Evolutionary conservation across 2,797 vertebrate genomes (phyloP), one percentile per base, ranked within the genome.

Genomic region (Tragelaphus oryx): DNA sequence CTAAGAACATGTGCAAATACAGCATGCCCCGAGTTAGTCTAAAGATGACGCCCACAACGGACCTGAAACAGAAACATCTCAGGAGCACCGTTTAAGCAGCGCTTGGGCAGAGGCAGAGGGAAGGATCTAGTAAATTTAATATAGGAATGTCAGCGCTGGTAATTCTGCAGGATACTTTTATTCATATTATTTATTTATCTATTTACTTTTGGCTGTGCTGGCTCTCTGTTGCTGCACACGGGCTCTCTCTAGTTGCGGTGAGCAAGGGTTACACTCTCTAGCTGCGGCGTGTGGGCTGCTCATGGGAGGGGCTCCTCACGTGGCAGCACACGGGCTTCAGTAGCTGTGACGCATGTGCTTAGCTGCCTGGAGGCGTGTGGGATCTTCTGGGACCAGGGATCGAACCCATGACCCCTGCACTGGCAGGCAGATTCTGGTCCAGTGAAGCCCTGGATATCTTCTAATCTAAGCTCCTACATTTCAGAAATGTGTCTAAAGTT

Each of bases 61-160:
- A 37, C 59, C 62, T 52, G 37, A 96, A 76, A 92, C 55, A 87
- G 50, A 54, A 44, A 33, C 55, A n/a, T 44, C 86, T 20, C 50
- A 54, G n/a, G 14, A 24, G 68, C 37, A 71, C 28, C 24, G 93
- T 65, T 87, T n/a, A 87, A 22, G 26, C 59, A 37, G 57, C 78
- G 13, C 0, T 10, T 20, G 76, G 37, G 17, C 33, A 37, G 52
- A 80, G 57, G 52, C 1, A 11, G 5, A 18, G 11, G n/a, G 50
- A 30, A 83, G 22, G 74, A 89, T 33, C 37, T 33, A 81, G 37
- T 9, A 83, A 46, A 46, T 8, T 8, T 57, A 92, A 60, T 4
- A 2, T 11, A 41, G 33, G 9, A 16, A 37, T 17, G 41, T 48
- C 6, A 5, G 79, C 26, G 62, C 48, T 88, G 54, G 55, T 28